Base-by-base conservation (phyloP, 2,113 vertebrate genomes). In the Taurulus bubalis region DNA sequence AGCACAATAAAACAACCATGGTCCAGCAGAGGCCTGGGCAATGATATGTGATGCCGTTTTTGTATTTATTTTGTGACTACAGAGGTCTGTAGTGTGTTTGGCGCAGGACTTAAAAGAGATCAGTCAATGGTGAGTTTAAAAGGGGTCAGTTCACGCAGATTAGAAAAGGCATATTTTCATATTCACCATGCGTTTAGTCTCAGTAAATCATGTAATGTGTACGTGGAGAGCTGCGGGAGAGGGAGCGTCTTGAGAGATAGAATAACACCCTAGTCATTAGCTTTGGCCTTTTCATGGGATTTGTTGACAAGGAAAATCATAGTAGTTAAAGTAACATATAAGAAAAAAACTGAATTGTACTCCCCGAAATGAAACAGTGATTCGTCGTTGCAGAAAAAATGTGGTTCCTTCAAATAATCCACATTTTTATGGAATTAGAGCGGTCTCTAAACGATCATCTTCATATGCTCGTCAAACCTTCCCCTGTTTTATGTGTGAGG, bases 1-100 rank as follows among this genome's bases (percentile, higher is more conserved):
- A 67, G 15, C 60, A n/a, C 79, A 77, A 47, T 80, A 83, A 80
- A 22, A 34, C 49, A 72, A 30, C n/a, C 20, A 64, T 55, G 71
- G 47, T 24, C 60, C 75, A 71, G 32, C 6, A 14, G 71, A 59
- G 60, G 67, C 58, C n/a, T 14, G 16, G 14, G 32, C n/a, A 40
- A 26, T 53, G 55, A 28, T 15, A 47, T 15, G 36, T 67, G 51
- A 72, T 68, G 28, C 34, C 42, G 34, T 59, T 75, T 62, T 58
- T 40, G 8, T 58, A 34, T 81, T 65, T 76, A 42, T 75, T 71
- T 6, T 20, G 59, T 47, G 42, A 45, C 24, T 18, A 15, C 66
- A 55, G 51, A 66, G 66, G 59, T 51, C 7, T 71, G 4, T 24
- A 20, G 20, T 24, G 3, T 24, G 1, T 60, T 53, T 38, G 55